phyloP scores from a whole-genome alignment of 2,888 invertebrate genomes.

The Synanthedon formicaeformis region DNA sequence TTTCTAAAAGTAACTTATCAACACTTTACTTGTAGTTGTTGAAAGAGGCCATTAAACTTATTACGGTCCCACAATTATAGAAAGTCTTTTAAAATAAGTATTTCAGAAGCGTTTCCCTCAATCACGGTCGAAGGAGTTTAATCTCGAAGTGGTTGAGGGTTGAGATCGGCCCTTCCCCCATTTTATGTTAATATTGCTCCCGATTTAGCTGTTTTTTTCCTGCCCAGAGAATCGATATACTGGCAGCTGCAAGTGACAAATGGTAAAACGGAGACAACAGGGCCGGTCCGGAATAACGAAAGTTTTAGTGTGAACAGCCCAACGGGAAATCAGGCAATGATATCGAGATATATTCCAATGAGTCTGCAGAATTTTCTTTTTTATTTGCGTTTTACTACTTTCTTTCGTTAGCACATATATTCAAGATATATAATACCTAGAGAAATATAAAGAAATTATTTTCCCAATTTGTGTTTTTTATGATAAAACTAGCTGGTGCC shows the following conservation, averaged over 20 bases:
- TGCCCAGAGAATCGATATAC: conserved; percentile 8
- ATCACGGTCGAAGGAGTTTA: conserved; percentile 26
- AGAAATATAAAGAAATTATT: too few species aligned
- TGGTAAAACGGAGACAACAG: conserved; percentile 5
- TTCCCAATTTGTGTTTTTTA: too few species aligned
- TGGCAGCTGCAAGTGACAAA: conserved; percentile 8
- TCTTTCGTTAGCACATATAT: too few species aligned
- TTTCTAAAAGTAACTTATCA: too few species aligned
- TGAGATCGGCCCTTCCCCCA: background rate
- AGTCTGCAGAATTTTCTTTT: background rate
- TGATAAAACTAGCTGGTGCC: too few species aligned
- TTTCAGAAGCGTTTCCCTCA: conserved; percentile 10
- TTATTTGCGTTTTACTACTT: background rate
- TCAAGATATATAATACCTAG: too few species aligned
- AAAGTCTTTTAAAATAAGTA: background rate
- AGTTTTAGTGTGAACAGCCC: conserved; percentile 5
- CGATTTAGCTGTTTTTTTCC: conserved; percentile 11
- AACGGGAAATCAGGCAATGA: conserved; percentile 4
- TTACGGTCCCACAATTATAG: background rate
- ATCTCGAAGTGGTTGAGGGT: conserved; percentile 14
- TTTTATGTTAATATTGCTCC: conserved; percentile 16
- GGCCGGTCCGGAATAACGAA: conserved; percentile 3
- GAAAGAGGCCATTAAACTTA: too few species aligned
- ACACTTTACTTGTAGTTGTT: too few species aligned
- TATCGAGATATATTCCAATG: background rate